phyloP scores from a whole-genome alignment of 2,113 vertebrate genomes.

The Sinocyclocheilus rhinocerous region DNA sequence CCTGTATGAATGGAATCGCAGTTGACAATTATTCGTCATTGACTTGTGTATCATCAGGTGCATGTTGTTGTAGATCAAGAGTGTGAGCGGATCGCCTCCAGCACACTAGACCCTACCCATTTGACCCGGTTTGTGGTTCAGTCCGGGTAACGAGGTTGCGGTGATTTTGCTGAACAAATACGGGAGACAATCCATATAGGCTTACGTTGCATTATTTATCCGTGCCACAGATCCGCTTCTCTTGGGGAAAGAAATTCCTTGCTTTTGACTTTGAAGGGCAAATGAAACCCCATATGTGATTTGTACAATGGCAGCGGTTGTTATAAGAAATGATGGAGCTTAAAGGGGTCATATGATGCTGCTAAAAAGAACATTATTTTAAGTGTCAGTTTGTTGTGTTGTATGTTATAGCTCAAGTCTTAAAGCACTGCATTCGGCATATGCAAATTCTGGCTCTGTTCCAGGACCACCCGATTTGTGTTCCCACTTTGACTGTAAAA shows the following conservation, averaged over 20 bases:
- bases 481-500: background rate
- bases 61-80: too few species aligned
- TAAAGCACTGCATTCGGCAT: background rate
- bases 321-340: background rate
- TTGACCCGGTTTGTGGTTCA: background rate
- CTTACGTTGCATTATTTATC: slow-evolving; percentile 57
- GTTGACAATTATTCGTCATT: background rate
- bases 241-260: slow-evolving; percentile 9
- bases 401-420: too few species aligned
- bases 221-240: slow-evolving; percentile 39
- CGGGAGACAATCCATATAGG: slow-evolving; percentile 38
- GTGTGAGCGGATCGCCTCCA: background rate
- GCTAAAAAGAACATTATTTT: too few species aligned
- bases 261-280: background rate
- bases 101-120: background rate
- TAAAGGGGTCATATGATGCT: too few species aligned
- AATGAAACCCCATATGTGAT: background rate
- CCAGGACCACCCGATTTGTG: background rate
- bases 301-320: background rate
- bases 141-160: slow-evolving; percentile 13
- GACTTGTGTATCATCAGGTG: background rate
- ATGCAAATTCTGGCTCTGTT: background rate
- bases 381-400: background rate
- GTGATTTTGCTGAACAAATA: slow-evolving; percentile 44
- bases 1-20: background rate